Conservation (phyloP, 2,888 invertebrate genomes). For the Ochropleura leucogaster region DNA sequence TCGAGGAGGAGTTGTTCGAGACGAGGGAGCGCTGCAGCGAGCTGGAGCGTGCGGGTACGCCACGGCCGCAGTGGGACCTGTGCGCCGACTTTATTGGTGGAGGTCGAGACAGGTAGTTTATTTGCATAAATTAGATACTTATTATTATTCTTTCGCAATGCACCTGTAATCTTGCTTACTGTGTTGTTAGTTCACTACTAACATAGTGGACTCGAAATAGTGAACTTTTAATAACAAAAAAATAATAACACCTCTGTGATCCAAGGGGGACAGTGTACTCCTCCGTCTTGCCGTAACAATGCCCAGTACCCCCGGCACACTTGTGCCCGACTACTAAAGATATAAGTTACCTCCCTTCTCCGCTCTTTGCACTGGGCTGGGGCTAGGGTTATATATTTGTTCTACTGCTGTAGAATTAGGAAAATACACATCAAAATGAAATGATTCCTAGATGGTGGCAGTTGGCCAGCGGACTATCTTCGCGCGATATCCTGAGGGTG, state of each 20-base stretch:
- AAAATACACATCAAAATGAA: too few species aligned
- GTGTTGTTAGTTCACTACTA: too few species aligned
- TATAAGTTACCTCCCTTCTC: background rate
- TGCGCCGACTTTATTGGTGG: constrained; percentile 89
- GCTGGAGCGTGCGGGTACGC: constrained; percentile 87
- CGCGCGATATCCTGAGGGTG: constrained; percentile 83
- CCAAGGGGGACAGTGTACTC: too few species aligned
- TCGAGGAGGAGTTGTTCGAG: constrained; percentile 83
- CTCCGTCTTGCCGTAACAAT: too few species aligned
- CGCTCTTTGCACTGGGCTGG: background rate
- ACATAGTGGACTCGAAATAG: too few species aligned
- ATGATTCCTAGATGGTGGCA: constrained; percentile 83
- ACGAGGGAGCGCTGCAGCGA: constrained; percentile 85
- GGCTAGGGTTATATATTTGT: too few species aligned
- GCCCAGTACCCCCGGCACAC: too few species aligned
- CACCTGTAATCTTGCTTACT: too few species aligned
- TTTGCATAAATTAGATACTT: background rate
- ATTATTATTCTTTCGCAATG: background rate
- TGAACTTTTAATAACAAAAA: too few species aligned
- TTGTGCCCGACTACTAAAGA: too few species aligned
- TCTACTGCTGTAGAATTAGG: too few species aligned
- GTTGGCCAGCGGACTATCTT: constrained; percentile 82
- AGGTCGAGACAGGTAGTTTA: constrained; percentile 80
- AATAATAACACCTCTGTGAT: too few species aligned
- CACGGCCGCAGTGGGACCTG: constrained; percentile 87